Conservation (phyloP, 1,140 invertebrate species). For the Halotydeus destructor region DNA sequence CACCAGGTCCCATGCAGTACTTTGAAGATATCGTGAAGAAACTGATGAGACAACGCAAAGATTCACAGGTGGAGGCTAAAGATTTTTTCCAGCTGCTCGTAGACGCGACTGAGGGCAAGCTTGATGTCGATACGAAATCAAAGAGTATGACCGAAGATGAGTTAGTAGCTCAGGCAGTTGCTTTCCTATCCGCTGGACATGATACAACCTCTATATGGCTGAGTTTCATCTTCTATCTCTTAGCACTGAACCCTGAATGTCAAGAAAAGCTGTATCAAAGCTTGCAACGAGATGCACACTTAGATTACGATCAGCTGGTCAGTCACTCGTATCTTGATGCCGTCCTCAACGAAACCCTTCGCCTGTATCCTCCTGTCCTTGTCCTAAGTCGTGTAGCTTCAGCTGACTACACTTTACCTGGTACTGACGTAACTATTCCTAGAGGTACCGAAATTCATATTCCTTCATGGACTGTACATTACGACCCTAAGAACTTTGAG, state of each 20-base stretch:
- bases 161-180: slow-evolving; percentile 36
- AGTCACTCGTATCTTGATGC: background rate
- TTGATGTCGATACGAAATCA: slow-evolving; percentile 1
- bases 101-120: background rate
- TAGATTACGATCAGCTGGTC: background rate
- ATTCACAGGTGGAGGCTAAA: background rate
- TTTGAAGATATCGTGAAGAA: too few species aligned
- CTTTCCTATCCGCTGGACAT: slow-evolving; percentile 43
- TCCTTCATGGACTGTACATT: slow-evolving; percentile 17
- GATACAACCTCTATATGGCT: slow-evolving; percentile 35
- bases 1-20: too few species aligned
- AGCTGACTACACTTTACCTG: background rate
- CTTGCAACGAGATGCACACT: background rate
- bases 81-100: slow-evolving; percentile 10
- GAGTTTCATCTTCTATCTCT: slow-evolving; percentile 30
- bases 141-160: slow-evolving; percentile 27
- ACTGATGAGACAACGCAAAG: background rate
- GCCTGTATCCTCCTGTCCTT: background rate
- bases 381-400: background rate
- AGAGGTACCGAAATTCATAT: slow-evolving; percentile 7
- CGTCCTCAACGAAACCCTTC: background rate
- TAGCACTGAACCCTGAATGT: slow-evolving; percentile 33
- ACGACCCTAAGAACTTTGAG: slow-evolving; percentile 14
- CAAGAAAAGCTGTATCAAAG: too few species aligned
- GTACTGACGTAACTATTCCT: background rate